A percentile compares a stretch with the other conserved stretches of the same genome.
Conservation (phyloP, 2,113 vertebrate species). For the Morone chrysops region DNA sequence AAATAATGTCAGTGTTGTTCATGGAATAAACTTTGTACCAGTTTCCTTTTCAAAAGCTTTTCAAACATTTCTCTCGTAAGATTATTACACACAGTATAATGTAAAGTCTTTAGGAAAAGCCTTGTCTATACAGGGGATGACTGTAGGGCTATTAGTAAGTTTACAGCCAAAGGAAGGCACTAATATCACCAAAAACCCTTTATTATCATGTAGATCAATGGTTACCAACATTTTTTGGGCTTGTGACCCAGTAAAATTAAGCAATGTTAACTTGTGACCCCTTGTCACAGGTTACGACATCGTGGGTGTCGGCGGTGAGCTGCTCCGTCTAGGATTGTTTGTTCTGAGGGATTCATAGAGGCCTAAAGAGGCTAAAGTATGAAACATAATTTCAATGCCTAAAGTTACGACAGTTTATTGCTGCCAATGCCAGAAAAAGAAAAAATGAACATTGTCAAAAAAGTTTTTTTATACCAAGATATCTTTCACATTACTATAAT, state of each 20-base stretch:
- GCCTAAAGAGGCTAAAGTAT: too few species aligned
- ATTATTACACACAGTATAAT: not conserved
- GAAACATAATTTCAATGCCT: too few species aligned
- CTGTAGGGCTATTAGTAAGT: not conserved
- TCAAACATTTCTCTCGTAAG: too few species aligned
- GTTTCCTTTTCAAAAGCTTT: conserved; percentile 1
- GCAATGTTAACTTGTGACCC: not conserved
- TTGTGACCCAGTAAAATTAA: not conserved
- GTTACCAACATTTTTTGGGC: not conserved
- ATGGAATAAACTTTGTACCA: not conserved
- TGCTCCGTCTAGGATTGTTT: too few species aligned
- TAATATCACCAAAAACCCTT: not conserved
- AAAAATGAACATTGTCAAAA: too few species aligned
- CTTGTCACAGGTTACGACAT: not conserved
- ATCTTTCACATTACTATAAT: too few species aligned
- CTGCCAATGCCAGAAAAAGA: too few species aligned
- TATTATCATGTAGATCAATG: not conserved
- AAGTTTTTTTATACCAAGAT: too few species aligned
- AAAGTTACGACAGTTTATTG: too few species aligned
- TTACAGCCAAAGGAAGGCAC: not conserved
- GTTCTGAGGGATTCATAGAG: too few species aligned
- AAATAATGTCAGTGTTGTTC: not conserved
- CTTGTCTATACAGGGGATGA: not conserved
- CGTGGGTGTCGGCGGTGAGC: too few species aligned
- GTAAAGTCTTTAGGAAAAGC: not conserved